phyloP scores from a whole-genome alignment of 1,140 invertebrate species.

The Thaumatotibia leucotreta region DNA sequence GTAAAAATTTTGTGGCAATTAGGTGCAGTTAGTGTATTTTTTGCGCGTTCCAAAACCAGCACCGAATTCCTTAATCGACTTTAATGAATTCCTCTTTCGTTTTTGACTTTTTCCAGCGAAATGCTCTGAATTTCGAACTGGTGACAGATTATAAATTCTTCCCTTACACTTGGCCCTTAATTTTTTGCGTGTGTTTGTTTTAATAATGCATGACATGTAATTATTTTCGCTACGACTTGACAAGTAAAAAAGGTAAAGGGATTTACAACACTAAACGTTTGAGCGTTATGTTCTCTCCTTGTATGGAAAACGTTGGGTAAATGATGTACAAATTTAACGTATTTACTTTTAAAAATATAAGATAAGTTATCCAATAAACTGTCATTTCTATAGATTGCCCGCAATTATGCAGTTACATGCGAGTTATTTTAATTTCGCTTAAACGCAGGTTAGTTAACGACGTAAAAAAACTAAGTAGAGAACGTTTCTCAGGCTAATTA shows the following conservation, averaged over 20 bases:
- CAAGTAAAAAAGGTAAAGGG: conserved; percentile 38
- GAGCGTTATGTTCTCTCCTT: conserved; percentile 21
- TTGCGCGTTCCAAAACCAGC: conserved; percentile 23
- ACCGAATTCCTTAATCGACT: conserved; percentile 49
- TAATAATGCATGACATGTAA: conserved; percentile 70
- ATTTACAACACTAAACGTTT: conserved; percentile 31
- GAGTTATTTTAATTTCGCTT: conserved; percentile 9
- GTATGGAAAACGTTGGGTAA: conserved; percentile 39
- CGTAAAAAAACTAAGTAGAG: conserved; percentile 37
- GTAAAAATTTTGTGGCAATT: conserved; percentile 15
- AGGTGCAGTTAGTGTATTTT: conserved; percentile 21
- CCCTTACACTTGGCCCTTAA: conserved; percentile 64
- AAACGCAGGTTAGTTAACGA: conserved; percentile 17
- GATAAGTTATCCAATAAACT: not conserved
- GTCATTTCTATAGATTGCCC: not conserved
- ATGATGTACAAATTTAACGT: conserved; percentile 30
- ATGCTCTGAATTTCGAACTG: conserved; percentile 62
- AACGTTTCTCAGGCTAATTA: conserved; percentile 36
- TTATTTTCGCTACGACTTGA: conserved; percentile 50
- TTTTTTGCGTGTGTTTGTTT: conserved; percentile 56
- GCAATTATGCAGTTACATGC: not conserved
- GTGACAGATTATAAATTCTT: conserved; percentile 76
- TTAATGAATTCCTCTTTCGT: conserved; percentile 56
- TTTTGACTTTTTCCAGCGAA: conserved; percentile 50
- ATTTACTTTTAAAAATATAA: not conserved